A percentile compares a stretch with the other conserved stretches of the same genome.
These are phyloP conservation scores for Actinia tenebrosa DNA, from an alignment of 64 coral and sea anemone genomes.

Conservation along the genomic window DNA sequence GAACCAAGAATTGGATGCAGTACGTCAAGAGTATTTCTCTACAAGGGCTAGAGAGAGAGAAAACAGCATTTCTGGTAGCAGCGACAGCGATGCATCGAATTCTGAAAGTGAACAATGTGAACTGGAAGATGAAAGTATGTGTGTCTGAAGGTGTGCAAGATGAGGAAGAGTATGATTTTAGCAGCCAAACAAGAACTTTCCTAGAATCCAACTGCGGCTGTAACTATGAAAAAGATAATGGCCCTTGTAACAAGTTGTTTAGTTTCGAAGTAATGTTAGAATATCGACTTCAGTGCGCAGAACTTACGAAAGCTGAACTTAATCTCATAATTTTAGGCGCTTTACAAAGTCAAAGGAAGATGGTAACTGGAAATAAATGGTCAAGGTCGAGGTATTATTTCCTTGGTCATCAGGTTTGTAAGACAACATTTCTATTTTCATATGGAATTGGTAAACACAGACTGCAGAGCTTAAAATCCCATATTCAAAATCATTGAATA, in stretches of 20 bases:
- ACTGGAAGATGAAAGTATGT: no score
- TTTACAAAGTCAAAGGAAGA: neutral
- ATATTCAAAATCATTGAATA: neutral
- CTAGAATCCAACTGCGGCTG: conserved; percentile 20
- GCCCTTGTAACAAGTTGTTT: conserved; percentile 20
- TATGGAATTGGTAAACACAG: neutral
- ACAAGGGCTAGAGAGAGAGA: no score
- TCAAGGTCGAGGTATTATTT: neutral
- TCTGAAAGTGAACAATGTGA: no score
- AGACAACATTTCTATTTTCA: neutral
- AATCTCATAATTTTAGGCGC: neutral
- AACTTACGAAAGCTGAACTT: neutral
- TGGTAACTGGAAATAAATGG: neutral
- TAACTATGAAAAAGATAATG: conserved; percentile 19
- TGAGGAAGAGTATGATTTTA: no score
- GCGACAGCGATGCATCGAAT: no score
- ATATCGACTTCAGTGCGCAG: neutral
- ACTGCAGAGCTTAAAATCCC: neutral
- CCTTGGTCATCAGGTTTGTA: neutral
- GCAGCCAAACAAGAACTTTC: no score
- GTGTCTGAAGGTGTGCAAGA: no score
- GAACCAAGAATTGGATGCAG: no score
- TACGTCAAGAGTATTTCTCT: no score
- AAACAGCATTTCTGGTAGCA: no score
- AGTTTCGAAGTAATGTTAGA: conserved; percentile 20